Conservation (phyloP, 2,797 vertebrate genomes). For the Thunnus albacares region DNA sequence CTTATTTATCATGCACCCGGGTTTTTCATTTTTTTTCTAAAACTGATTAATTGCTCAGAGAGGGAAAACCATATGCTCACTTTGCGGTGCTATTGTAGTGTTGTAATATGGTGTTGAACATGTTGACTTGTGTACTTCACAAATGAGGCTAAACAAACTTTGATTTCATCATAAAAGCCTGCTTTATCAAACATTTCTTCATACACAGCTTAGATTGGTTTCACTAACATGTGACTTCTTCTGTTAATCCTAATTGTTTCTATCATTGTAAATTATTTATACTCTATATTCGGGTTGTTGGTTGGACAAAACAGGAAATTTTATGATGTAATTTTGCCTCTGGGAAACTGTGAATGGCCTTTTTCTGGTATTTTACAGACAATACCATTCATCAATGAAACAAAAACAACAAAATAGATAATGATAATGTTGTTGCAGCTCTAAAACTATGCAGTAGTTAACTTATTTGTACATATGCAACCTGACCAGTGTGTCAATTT, state of each 20-base stretch:
- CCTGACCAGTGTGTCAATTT: background rate
- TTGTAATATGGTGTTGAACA: background rate
- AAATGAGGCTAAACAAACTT: background rate
- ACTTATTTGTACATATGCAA: background rate
- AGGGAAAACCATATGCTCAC: constrained; percentile 37
- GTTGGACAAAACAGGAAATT: background rate
- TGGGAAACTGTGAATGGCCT: background rate
- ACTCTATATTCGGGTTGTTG: background rate
- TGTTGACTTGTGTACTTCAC: constrained; percentile 6
- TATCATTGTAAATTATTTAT: background rate
- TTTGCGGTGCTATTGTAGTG: background rate
- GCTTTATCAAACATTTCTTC: constrained; percentile 2
- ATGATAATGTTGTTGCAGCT: background rate
- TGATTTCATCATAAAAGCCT: constrained; percentile 19
- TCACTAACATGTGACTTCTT: background rate
- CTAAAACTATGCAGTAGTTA: background rate
- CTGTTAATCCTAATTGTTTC: background rate
- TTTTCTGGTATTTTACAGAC: background rate
- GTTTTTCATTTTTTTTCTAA: constrained; percentile 21
- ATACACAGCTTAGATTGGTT: background rate
- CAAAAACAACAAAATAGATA: background rate
- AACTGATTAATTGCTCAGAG: constrained; percentile 56
- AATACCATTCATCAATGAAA: background rate
- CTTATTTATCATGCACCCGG: constrained; percentile 33
- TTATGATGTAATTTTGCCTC: background rate